Percentiles rank a stretch among this genome's conserved stretches.
Conservation (phyloP, 1,140 invertebrate genomes). For the Heliothis virescens region DNA sequence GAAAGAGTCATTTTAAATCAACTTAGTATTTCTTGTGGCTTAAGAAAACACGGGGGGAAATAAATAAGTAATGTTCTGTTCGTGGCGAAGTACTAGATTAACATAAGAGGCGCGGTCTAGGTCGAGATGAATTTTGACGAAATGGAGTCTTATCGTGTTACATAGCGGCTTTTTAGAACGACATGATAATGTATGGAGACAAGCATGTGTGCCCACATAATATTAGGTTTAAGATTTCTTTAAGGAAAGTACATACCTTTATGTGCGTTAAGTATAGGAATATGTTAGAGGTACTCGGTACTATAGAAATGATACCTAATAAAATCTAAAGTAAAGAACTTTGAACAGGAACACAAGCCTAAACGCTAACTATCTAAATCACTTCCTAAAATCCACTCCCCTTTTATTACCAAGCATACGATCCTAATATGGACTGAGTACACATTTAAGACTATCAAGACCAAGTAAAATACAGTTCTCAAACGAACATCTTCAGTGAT, state of each 20-base stretch:
- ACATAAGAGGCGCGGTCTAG: slow-evolving; percentile 28
- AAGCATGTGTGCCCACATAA: not conserved
- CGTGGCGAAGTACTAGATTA: slow-evolving; percentile 17
- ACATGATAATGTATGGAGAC: slow-evolving; percentile 12
- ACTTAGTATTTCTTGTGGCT: slow-evolving; percentile 26
- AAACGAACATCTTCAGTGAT: slow-evolving; percentile 44
- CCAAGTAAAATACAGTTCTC: slow-evolving; percentile 8
- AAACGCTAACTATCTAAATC: too few species aligned
- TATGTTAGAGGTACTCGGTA: not conserved
- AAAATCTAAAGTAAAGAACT: too few species aligned
- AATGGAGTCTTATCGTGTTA: not conserved
- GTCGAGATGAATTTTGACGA: slow-evolving; percentile 23
- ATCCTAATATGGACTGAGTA: too few species aligned
- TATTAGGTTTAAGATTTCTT: slow-evolving; percentile 13
- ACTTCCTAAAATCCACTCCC: too few species aligned
- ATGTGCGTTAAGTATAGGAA: not conserved
- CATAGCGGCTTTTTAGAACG: not conserved
- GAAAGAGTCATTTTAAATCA: slow-evolving; percentile 31
- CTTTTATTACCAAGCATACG: too few species aligned
- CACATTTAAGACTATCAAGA: not conserved
- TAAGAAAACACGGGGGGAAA: slow-evolving; percentile 12
- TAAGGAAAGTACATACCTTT: not conserved
- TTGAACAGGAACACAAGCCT: too few species aligned
- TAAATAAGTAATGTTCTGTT: slow-evolving; percentile 30
- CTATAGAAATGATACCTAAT: too few species aligned